Percentiles rank a stretch among this genome's conserved stretches.
Evolutionary conservation across 2,888 invertebrate species (phyloP).

Genomic region (Prenolepis imparis): DNA sequence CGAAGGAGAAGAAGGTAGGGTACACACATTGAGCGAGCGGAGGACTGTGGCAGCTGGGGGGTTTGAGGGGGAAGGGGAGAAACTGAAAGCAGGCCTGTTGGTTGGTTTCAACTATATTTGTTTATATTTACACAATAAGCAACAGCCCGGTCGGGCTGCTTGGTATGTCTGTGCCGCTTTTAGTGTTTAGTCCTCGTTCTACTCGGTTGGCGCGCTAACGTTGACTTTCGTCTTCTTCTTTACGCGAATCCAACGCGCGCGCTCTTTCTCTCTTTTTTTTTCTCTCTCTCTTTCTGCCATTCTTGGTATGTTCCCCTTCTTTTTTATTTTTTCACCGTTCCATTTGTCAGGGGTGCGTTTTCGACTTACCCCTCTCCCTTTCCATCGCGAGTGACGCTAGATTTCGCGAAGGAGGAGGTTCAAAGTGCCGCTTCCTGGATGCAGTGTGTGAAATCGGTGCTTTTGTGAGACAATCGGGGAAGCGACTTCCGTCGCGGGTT

Average conservation of each 20-base stretch:
- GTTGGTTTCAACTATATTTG: slow-evolving; percentile 86
- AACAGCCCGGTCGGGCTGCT: slow-evolving; percentile 82
- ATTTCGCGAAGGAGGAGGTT: slow-evolving; percentile 31
- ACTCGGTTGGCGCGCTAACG: slow-evolving; percentile 80
- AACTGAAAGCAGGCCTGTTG: slow-evolving; percentile 86
- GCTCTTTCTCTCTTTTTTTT: neutral
- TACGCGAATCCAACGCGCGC: slow-evolving; percentile 47
- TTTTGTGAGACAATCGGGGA: slow-evolving; percentile 9
- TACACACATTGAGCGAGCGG: slow-evolving; percentile 50
- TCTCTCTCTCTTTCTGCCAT: neutral
- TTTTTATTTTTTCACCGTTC: neutral
- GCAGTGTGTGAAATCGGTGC: slow-evolving; percentile 46
- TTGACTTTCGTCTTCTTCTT: slow-evolving; percentile 67
- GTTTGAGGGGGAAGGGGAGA: slow-evolving; percentile 64
- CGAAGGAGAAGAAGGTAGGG: slow-evolving; percentile 52
- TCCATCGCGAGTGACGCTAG: slow-evolving; percentile 10
- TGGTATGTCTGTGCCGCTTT: slow-evolving; percentile 81
- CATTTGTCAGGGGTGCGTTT: slow-evolving; percentile 34
- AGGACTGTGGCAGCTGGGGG: slow-evolving; percentile 55
- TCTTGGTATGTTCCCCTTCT: neutral
- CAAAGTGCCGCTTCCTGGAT: slow-evolving; percentile 55
- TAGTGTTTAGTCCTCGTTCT: slow-evolving; percentile 84
- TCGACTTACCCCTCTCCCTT: neutral
- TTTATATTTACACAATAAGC: slow-evolving; percentile 87
- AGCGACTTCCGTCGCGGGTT: slow-evolving; percentile 19